phyloP scores from a whole-genome alignment of 2,888 invertebrate genomes.

The Psococerastis gibbosa region DNA sequence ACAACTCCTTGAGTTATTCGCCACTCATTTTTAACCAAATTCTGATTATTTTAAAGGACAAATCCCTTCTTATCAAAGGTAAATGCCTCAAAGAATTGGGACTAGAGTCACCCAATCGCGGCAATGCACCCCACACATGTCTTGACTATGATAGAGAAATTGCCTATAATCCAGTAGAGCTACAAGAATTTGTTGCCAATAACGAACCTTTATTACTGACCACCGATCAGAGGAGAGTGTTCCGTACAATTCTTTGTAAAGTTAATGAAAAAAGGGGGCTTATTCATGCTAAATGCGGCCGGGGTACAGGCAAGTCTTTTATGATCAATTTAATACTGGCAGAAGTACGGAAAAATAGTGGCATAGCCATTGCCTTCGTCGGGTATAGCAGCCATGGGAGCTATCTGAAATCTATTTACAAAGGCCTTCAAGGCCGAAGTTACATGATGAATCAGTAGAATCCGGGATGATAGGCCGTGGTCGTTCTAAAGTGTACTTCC shows the following conservation, averaged over 20 bases:
- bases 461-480: too few relatives aligned
- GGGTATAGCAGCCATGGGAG: constrained; percentile 24
- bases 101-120: constrained; percentile 15
- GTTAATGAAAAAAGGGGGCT: constrained; percentile 11
- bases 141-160: constrained; percentile 19
- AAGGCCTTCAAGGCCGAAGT: too few relatives aligned
- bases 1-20: neutral
- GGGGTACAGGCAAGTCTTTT: constrained; percentile 25
- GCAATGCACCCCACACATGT: constrained; percentile 15
- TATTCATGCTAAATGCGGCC: constrained; percentile 23
- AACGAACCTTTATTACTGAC: constrained; percentile 1
- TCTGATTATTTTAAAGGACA: constrained; percentile 5
- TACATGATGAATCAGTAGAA: too few relatives aligned
- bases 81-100: constrained; percentile 18
- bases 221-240: constrained; percentile 12
- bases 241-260: constrained; percentile 10
- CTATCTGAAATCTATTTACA: too few relatives aligned
- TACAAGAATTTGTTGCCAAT: constrained; percentile 14
- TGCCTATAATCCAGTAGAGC: constrained; percentile 15
- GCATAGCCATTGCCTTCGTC: constrained; percentile 22
- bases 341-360: constrained; percentile 19
- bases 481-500: too few relatives aligned
- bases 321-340: constrained; percentile 20
- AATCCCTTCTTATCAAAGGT: constrained; percentile 15
- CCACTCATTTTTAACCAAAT: neutral